Evolutionary conservation across 2,113 vertebrate genomes (phyloP).

Genomic region (Psammodynastes pulverulentus): DNA sequence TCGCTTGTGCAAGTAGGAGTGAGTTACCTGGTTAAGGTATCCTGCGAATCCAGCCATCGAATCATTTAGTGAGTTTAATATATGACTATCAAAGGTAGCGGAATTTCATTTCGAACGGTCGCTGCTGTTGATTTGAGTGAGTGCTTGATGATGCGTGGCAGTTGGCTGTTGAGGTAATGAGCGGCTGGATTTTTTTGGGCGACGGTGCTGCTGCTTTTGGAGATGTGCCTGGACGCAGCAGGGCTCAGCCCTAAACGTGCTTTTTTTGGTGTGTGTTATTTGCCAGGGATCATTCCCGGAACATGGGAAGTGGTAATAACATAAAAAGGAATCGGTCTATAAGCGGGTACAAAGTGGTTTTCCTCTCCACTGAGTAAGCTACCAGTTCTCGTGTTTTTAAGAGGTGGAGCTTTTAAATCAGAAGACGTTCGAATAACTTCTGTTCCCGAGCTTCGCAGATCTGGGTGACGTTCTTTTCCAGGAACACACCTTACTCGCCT

Average conservation of each 20-base stretch:
- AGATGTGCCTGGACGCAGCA: conserved; percentile 13
- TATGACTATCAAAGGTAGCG: background rate
- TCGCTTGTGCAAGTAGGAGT: background rate
- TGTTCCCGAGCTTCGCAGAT: no score
- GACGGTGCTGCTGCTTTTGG: background rate
- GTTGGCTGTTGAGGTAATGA: background rate
- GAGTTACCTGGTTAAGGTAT: background rate
- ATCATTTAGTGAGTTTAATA: background rate
- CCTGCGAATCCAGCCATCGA: background rate
- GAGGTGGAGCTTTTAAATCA: background rate
- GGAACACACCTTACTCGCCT: background rate
- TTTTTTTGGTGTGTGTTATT: background rate
- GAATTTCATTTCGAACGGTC: background rate
- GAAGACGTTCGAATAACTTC: background rate
- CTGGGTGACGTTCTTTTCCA: background rate
- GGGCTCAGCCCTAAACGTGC: background rate
- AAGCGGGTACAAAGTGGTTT: background rate
- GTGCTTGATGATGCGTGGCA: background rate
- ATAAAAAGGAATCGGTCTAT: background rate
- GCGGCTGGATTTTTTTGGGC: conserved; percentile 8
- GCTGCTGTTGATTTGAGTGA: background rate
- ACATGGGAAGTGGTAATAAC: background rate
- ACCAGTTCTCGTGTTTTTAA: background rate
- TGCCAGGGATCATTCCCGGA: conserved; percentile 3
- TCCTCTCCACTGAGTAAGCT: background rate